These are phyloP conservation scores for Agelaius tricolor DNA, from an alignment of 2,113 vertebrate genomes.

Conservation along the genomic window DNA sequence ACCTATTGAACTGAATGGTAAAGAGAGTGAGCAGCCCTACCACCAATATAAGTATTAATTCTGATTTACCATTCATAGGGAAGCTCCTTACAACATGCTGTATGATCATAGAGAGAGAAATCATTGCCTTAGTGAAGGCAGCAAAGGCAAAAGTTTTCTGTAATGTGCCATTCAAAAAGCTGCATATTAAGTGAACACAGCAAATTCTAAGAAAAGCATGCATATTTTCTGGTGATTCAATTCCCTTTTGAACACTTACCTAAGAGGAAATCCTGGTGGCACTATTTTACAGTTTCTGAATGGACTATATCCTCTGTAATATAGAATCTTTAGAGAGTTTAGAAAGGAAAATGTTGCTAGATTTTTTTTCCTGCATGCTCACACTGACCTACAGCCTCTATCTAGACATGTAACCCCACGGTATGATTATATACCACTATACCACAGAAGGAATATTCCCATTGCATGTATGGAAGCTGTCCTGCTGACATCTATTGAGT, in stretches of 20 bases:
- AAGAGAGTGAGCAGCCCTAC: background rate
- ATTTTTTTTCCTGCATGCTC: background rate
- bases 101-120: background rate
- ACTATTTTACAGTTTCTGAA: background rate
- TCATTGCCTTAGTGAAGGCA: background rate
- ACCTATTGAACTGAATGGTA: background rate
- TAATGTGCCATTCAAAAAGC: background rate
- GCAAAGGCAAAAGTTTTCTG: background rate
- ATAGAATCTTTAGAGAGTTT: background rate
- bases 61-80: background rate
- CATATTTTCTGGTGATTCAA: background rate
- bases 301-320: background rate
- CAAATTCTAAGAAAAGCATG: background rate
- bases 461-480: background rate
- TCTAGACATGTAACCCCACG: background rate
- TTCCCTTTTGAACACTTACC: background rate
- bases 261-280: background rate
- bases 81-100: background rate
- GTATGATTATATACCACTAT: rapidly evolving
- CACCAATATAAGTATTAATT: background rate
- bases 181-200: background rate
- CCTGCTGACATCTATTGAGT: background rate
- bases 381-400: background rate
- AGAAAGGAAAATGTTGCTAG: background rate
- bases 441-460: background rate